Evolutionary conservation across 2,888 invertebrate genomes (phyloP), one percentile per base, ranked within the genome.

Genomic region (Sinelater perroti): DNA sequence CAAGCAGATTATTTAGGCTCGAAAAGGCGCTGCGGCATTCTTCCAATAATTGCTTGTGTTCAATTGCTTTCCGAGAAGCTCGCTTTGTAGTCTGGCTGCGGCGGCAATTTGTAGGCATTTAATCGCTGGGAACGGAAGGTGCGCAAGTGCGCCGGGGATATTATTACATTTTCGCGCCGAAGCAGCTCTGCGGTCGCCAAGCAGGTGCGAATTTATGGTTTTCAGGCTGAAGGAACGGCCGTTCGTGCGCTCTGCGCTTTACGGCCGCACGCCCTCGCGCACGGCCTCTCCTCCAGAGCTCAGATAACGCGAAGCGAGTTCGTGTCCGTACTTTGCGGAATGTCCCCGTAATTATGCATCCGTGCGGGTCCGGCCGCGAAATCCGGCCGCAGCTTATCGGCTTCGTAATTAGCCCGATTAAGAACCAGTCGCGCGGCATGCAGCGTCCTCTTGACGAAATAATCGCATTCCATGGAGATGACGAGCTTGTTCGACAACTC

Each of bases 381-480:
- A n/a, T n/a, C n/a, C n/a, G 46, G 46, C 24, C 14, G 38, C 21
- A 38, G 13, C 33, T 35, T 56, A 49, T 49, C 51, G 45, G 36
- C 36, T 46, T 56, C 26, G 52, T 56, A 56, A 51, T 56, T 56
- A 56, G 51, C 51, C 50, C 30, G 51, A 56, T 56, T 56, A 51
- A 36, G 51, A 56, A 56, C 50, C 18, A 20, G 56, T 50, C 50
- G 35, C 16, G 7, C 38, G 35, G 35, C 18, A 56, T 49, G 38
- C 30, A 56, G 50, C 33, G 26, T 42, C 31, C 13, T 40, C 31
- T 33, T 45, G 16, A 38, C 26, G 11, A 46, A 46, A 30, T 14
- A 53, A 31, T 31, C 13, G 36, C 45, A 45, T 45, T 53, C 44
- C 44, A 36, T 26, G 45, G 24, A 40, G 53, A 53, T 45, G 31